phyloP scores from a whole-genome alignment of 2,113 vertebrate genomes.

The Odontesthes bonariensis region DNA sequence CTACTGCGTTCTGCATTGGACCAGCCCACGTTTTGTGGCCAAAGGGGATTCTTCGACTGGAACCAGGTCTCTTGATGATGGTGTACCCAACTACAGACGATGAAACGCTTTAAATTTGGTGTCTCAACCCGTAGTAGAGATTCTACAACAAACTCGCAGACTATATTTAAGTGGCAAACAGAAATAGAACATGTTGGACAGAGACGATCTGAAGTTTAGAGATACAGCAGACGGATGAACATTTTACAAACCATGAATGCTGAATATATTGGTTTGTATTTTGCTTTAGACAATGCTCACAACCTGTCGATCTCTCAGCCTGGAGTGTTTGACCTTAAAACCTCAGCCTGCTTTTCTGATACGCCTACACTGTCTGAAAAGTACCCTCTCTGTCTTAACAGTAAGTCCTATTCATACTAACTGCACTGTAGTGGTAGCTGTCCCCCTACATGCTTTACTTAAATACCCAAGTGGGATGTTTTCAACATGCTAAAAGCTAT shows the following conservation, averaged over 20 bases:
- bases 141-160: not conserved
- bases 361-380: constrained; percentile 56
- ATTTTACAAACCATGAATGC: constrained; percentile 2
- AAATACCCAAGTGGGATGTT: constrained; percentile 7
- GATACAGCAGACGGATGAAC: constrained; percentile 7
- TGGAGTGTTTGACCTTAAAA: constrained; percentile 73
- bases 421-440: constrained; percentile 48
- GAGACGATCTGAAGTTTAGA: constrained; percentile 7
- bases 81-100: constrained; percentile 15
- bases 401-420: constrained; percentile 43
- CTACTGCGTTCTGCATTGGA: constrained; percentile 24
- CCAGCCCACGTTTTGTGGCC: constrained; percentile 49
- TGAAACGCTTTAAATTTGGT: constrained; percentile 11
- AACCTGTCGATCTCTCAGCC: constrained; percentile 77
- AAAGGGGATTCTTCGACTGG: constrained; percentile 34
- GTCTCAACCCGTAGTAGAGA: constrained; percentile 2
- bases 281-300: constrained; percentile 63
- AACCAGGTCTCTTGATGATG: constrained; percentile 26
- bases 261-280: constrained; percentile 44
- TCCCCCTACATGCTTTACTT: constrained; percentile 35
- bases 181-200: constrained; percentile 13
- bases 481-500: constrained; percentile 15
- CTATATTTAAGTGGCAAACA: not conserved
- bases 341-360: constrained; percentile 69
- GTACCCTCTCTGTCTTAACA: constrained; percentile 54